Percentiles rank a stretch among this genome's conserved stretches.
Evolutionary conservation across 2,113 vertebrate genomes (phyloP).

Genomic region (Nannobrachium achirus): DNA sequence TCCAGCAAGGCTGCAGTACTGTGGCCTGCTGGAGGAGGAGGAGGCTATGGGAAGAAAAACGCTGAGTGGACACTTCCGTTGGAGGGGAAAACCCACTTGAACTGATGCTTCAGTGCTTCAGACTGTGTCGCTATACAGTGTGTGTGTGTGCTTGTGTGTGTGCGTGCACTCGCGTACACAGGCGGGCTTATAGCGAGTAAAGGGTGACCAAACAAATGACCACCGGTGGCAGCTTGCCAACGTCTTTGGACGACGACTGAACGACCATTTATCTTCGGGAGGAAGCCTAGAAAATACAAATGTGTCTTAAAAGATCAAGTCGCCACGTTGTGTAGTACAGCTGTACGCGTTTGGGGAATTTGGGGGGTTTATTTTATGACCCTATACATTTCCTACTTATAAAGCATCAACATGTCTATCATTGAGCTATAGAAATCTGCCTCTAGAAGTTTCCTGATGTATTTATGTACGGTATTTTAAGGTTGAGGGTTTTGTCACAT

Average conservation of each 20-base stretch:
- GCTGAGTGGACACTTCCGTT: constrained; percentile 61
- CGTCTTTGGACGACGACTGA: constrained; percentile 21
- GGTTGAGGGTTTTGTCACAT: no score
- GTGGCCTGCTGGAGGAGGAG: constrained; percentile 1
- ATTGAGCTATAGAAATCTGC: no score
- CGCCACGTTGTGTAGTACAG: constrained; percentile 14
- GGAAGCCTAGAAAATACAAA: constrained; percentile 16
- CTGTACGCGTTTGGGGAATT: no score
- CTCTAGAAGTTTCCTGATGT: no score
- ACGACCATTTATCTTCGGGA: constrained; percentile 29
- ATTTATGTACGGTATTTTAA: no score
- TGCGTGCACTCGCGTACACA: neutral
- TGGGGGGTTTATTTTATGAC: no score
- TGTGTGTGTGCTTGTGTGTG: no score
- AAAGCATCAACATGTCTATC: no score
- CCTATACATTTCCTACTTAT: no score
- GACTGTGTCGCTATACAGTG: no score
- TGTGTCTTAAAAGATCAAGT: constrained; percentile 35
- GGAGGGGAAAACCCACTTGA: constrained; percentile 33
- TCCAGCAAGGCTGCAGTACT: constrained; percentile 23
- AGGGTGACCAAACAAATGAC: neutral
- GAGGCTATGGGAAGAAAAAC: constrained; percentile 43
- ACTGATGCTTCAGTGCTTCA: constrained; percentile 17
- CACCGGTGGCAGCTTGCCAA: constrained; percentile 42
- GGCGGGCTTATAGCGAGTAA: no score